Evolutionary conservation across 2,113 vertebrate species (phyloP).

Genomic region (Alethe castanea): DNA sequence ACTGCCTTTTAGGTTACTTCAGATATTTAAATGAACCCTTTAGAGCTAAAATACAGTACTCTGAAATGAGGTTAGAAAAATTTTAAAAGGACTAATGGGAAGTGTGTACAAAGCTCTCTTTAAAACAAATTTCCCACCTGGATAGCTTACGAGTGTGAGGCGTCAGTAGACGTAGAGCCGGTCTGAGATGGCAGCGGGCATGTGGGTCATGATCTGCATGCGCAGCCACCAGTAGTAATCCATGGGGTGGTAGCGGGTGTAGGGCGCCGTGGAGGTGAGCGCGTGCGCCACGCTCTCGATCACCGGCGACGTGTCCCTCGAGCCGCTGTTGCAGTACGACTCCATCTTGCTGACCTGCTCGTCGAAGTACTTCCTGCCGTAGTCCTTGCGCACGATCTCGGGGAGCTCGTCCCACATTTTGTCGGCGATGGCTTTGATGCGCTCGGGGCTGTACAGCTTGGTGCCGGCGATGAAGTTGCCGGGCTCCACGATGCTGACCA

Average conservation of each 20-base stretch:
- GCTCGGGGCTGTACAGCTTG: conserved; percentile 75
- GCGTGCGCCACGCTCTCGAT: conserved; percentile 72
- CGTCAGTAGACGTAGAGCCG: conserved; percentile 76
- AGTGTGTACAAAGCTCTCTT: conserved; percentile 16
- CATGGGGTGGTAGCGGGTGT: conserved; percentile 82
- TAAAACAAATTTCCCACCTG: not conserved
- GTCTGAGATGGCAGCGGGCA: conserved; percentile 74
- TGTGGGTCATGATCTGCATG: conserved; percentile 81
- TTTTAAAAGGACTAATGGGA: not conserved
- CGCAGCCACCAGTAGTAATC: conserved; percentile 84
- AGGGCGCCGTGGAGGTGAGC: conserved; percentile 66
- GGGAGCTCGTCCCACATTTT: conserved; percentile 80
- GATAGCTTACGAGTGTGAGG: not conserved
- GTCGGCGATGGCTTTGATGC: conserved; percentile 73
- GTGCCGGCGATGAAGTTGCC: conserved; percentile 81
- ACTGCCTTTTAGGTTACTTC: conserved; percentile 15
- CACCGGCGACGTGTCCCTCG: conserved; percentile 66
- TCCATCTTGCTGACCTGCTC: conserved; percentile 77
- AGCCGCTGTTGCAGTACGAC: conserved; percentile 73
- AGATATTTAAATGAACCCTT: conserved; percentile 43
- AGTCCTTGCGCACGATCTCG: conserved; percentile 74
- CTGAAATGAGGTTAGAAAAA: conserved; percentile 54
- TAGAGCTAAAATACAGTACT: conserved; percentile 65
- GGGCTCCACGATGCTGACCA: conserved; percentile 79
- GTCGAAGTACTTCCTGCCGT: conserved; percentile 75